Evolutionary conservation across 1,140 invertebrate species (phyloP), one percentile per base, ranked within the genome.

Genomic region (Dendrolimus punctatus): DNA sequence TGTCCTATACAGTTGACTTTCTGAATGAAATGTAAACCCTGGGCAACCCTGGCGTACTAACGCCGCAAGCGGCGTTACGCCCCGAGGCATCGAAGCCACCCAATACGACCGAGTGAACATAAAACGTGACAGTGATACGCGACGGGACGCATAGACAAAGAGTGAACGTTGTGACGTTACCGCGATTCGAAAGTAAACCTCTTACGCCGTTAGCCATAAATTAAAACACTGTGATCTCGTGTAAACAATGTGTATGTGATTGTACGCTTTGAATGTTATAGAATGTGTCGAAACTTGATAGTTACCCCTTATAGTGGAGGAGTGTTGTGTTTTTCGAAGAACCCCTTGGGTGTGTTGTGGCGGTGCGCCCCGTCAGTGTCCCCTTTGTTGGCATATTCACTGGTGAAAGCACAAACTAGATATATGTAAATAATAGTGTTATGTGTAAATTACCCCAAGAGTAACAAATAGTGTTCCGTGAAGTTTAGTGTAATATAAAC

Each of bases 381-480:
- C 55, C 51, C 54, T 69, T 68, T 64, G 62, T 61, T 66, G 69
- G 58, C 71, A 73, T 67, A 62, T 77, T 68, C 58, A 80, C 71
- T 80, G 78, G 80, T 82, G 71, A 66, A 80, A 76, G 80, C 82
- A 86, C 82, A 84, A 84, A 86, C 73, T 85, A 82, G 80, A 73
- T 71, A 23, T 23, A 48, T 86, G 82, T 86, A 86, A 49, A 86
- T 86, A 86, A 74, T 86, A 86, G 80, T 68, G 58, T 76, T 80
- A 83, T 66, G 64, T 86, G 80, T 86, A 86, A 76, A 84, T 76
- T 83, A 71, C 66, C 60, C 66, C 70, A 73, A 23, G 23, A 23
- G 23, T 46, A 39, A 55, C 53, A 57, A 39, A 72, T 79, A 84
- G 73, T 63, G 66, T 73, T 67, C 66, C 70, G 53, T 72, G 66